Evolutionary conservation across 2,797 vertebrate species (phyloP), one percentile per base, ranked within the genome.

Genomic region (Rhyacichthys aspro): DNA sequence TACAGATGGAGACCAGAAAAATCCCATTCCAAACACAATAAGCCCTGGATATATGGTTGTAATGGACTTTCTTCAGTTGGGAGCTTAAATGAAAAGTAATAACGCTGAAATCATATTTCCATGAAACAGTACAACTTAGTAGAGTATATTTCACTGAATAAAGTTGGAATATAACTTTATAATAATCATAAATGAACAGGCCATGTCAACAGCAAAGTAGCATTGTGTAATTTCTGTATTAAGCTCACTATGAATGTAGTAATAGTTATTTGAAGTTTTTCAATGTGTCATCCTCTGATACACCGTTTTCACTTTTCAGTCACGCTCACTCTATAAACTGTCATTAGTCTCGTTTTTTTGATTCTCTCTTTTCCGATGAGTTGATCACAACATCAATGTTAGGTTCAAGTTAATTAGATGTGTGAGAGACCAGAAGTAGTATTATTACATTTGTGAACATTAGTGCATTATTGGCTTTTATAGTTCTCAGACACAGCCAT

Each of bases 381-480:
- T 74, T 78, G 77, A 83, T 86, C 66, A 76, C 60, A 81, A 73
- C 73, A 75, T 43, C 59, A 68, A 87, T 62, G 57, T 69, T 18
- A 39, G 73, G 60, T 77, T 70, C 59, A 49, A 63, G 63, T 74
- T 86, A 85, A 89, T 86, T 84, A 84, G n/a, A n/a, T n/a, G 60
- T 68, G 64, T 55, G 15, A 3, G 7, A 6, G 7, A 47, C 39
- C 37, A 58, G 33, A 60, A 11, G 10, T 15, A 15, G 33, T 17
- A 23, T 34, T 56, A 59, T 50, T 36, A 18, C 17, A 14, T 11
- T 38, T 38, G 8, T 52, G 3, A 5, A 38, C 3, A 11, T 15
- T 11, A 6, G 14, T 37, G 33, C 34, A 50, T 36, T 17, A 17
- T 9, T 48, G 14, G 28, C 4, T 32, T 47, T 47, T n/a, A 28